A percentile compares a stretch with the other conserved stretches of the same genome.
phyloP scores from a whole-genome alignment of 2,797 vertebrate species.

The Lutjanus argentimaculatus region DNA sequence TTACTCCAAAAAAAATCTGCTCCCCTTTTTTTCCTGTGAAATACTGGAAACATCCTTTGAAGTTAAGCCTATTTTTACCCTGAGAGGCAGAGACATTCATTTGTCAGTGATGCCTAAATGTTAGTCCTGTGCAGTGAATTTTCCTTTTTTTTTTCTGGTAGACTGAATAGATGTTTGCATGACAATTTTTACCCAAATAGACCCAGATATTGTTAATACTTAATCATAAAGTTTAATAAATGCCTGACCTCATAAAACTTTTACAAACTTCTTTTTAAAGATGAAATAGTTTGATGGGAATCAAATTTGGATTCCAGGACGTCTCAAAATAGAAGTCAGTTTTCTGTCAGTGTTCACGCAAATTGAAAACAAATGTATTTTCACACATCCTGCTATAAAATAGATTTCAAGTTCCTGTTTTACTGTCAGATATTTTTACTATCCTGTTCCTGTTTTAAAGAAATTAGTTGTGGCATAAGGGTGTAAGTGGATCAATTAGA shows the following conservation, averaged over 20 bases:
- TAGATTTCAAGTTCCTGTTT: neutral
- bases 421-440: neutral
- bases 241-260: constrained; percentile 28
- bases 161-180: constrained; percentile 33
- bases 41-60: constrained; percentile 65
- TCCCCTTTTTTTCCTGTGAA: constrained; percentile 45
- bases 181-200: constrained; percentile 29
- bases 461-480: neutral
- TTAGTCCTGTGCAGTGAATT: constrained; percentile 45
- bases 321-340: constrained; percentile 18
- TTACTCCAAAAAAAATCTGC: constrained; percentile 42
- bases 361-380: constrained; percentile 20
- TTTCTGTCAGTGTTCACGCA: constrained; percentile 10
- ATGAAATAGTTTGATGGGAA: constrained; percentile 21
- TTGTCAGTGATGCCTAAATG: constrained; percentile 56
- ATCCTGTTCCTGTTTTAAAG: too few species aligned
- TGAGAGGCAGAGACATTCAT: constrained; percentile 52
- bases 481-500: constrained; percentile 2
- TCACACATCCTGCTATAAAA: neutral
- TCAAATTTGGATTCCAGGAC: constrained; percentile 1
- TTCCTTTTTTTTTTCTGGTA: constrained; percentile 37
- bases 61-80: constrained; percentile 67
- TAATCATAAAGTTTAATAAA: constrained; percentile 31
- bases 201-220: constrained; percentile 30
- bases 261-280: constrained; percentile 19